phyloP scores from a whole-genome alignment of 2,113 vertebrate species.

The Uria aalge region DNA sequence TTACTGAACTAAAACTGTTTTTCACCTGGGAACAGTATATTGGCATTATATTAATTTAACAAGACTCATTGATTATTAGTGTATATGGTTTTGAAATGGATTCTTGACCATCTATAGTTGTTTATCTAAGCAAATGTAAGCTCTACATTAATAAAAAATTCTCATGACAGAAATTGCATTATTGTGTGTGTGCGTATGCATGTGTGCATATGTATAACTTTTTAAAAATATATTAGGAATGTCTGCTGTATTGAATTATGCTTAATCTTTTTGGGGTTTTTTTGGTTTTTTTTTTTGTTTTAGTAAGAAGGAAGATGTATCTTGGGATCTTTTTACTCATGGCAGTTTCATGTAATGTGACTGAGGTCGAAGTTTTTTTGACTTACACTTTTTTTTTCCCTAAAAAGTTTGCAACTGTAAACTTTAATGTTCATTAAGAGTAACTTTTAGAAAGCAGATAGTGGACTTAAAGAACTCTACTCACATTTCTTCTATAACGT shows the following conservation, averaged over 20 bases:
- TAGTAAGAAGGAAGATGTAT: background rate
- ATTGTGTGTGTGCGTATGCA: accelerated
- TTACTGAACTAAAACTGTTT: background rate
- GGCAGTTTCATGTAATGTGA: background rate
- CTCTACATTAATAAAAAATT: background rate
- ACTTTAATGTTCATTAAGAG: background rate
- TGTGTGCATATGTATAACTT: background rate
- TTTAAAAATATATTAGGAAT: background rate
- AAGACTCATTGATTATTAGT: background rate
- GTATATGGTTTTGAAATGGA: background rate
- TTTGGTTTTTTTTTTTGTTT: background rate
- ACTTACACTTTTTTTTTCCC: background rate
- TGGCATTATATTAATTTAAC: background rate
- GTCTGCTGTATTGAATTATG: background rate
- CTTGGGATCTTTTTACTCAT: background rate
- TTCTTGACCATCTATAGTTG: background rate
- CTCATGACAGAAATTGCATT: background rate
- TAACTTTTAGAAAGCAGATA: background rate
- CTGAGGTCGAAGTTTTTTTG: background rate
- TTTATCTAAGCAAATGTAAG: background rate
- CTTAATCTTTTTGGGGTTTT: accelerated
- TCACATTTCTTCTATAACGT: background rate
- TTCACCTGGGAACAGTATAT: background rate
- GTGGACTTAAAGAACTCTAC: background rate
- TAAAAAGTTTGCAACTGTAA: background rate